Percentiles rank a stretch among this genome's conserved stretches.
phyloP scores from a whole-genome alignment of 2,888 invertebrate genomes.

The Electrophaes corylata region DNA sequence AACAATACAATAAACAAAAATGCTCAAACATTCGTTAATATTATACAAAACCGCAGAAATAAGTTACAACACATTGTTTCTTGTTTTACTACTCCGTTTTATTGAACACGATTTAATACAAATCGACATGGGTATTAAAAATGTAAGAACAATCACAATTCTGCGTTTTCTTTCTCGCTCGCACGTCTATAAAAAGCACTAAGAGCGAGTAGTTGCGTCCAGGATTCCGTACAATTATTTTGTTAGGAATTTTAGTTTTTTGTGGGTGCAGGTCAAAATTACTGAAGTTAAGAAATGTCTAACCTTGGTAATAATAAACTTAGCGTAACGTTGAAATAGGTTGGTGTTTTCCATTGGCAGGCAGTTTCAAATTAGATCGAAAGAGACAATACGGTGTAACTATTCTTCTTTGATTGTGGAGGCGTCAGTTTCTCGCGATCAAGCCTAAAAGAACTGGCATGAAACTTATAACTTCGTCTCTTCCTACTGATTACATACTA shows the following conservation, averaged over 20 bases:
- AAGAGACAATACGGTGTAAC: no score
- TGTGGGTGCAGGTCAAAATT: not conserved
- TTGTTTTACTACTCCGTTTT: conserved; percentile 57
- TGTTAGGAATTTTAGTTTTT: not conserved
- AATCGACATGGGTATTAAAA: conserved; percentile 67
- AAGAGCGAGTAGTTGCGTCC: not conserved
- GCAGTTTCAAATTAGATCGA: no score
- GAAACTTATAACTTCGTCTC: no score
- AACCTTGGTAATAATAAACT: no score
- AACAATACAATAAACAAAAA: not conserved
- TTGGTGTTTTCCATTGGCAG: no score
- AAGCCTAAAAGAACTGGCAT: no score
- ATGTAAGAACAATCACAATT: conserved; percentile 58
- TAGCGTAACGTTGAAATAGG: no score
- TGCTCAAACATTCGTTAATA: conserved; percentile 3
- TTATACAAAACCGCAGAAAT: conserved; percentile 23
- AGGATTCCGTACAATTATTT: conserved; percentile 1
- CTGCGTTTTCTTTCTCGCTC: conserved; percentile 47
- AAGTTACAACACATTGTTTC: conserved; percentile 52
- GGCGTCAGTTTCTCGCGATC: no score
- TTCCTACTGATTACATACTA: no score
- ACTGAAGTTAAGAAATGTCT: no score
- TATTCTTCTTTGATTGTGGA: no score
- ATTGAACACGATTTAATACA: conserved; percentile 57
- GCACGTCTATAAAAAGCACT: conserved; percentile 26